These are phyloP conservation scores for Microctenopoma steveboyesi DNA, from an alignment of 2,797 vertebrate genomes.

Conservation along the genomic window DNA sequence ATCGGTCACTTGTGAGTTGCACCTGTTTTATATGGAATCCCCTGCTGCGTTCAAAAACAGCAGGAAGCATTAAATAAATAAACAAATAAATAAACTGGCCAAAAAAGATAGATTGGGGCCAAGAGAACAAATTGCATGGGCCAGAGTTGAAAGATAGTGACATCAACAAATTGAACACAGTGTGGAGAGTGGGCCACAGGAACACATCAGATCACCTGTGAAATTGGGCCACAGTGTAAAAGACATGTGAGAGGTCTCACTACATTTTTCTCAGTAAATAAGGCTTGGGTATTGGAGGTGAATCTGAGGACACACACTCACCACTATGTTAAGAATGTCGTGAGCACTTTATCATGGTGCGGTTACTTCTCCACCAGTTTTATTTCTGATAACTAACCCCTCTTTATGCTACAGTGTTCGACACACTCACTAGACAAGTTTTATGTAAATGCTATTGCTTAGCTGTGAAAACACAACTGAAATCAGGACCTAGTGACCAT, in stretches of 20 bases:
- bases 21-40: constrained; percentile 8
- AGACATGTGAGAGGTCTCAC: constrained; percentile 19
- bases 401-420: no score
- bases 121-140: constrained; percentile 32
- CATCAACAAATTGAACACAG: constrained; percentile 49
- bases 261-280: constrained; percentile 35
- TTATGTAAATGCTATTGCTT: neutral
- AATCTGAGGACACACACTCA: neutral
- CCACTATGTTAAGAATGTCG: neutral
- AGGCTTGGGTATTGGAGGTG: constrained; percentile 14
- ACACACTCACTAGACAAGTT: neutral
- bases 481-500: neutral
- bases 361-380: neutral
- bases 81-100: constrained; percentile 17
- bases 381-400: neutral
- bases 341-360: neutral
- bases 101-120: constrained; percentile 40
- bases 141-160: constrained; percentile 52
- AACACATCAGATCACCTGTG: constrained; percentile 89
- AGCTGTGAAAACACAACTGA: neutral
- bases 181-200: constrained; percentile 79
- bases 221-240: constrained; percentile 79
- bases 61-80: constrained; percentile 14
- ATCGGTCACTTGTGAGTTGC: constrained; percentile 51
- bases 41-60: neutral